phyloP scores from a whole-genome alignment of 2,888 invertebrate species.

The Agrochola circellaris region DNA sequence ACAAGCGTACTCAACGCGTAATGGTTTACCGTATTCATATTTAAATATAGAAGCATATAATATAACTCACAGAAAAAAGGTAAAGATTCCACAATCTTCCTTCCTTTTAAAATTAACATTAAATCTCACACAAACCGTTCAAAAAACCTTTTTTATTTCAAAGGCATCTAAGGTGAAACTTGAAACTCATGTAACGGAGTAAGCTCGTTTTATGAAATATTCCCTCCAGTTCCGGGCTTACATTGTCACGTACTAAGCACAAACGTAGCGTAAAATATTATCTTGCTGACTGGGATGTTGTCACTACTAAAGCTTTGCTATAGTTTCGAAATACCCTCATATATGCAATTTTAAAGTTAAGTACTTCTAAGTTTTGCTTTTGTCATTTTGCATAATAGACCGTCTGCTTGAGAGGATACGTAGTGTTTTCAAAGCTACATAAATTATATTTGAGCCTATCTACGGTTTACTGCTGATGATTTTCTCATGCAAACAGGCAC shows the following conservation, averaged over 20 bases:
- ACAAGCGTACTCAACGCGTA: neutral
- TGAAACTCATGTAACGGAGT: constrained; percentile 39
- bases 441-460: neutral
- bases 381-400: constrained; percentile 1
- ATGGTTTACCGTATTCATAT: neutral
- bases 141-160: neutral
- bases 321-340: constrained; percentile 37
- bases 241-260: constrained; percentile 65
- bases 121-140: neutral
- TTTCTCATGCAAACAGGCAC: neutral
- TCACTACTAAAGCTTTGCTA: constrained; percentile 35
- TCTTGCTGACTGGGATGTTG: constrained; percentile 51
- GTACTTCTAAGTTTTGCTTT: constrained; percentile 21
- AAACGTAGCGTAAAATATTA: constrained; percentile 66
- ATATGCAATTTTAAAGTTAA: constrained; percentile 28
- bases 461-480: neutral
- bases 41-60: neutral
- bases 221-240: constrained; percentile 47
- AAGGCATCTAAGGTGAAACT: constrained; percentile 18
- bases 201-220: constrained; percentile 63
- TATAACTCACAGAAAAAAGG: neutral
- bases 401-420: neutral
- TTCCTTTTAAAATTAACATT: neutral
- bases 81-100: neutral
- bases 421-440: neutral